A percentile compares a stretch with the other conserved stretches of the same genome.
Evolutionary conservation across 2,113 vertebrate species (phyloP).

Genomic region (Nothoprocta perdicaria): DNA sequence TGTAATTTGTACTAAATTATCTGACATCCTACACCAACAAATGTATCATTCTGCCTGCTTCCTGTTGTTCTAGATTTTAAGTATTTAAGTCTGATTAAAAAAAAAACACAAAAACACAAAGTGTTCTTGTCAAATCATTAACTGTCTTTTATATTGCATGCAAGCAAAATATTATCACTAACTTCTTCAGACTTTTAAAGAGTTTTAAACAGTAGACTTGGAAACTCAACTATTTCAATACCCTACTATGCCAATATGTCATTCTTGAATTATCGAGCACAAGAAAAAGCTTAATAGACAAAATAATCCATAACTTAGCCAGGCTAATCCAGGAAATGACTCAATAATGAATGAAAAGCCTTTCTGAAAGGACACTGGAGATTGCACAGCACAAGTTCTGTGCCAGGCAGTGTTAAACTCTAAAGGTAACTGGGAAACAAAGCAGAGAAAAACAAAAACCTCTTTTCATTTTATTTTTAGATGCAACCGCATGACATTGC

Average conservation of each 20-base stretch:
- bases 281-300: constrained; percentile 63
- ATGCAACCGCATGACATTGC: neutral
- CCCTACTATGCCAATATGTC: constrained; percentile 15
- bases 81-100: constrained; percentile 55
- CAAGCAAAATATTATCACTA: constrained; percentile 7
- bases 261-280: constrained; percentile 33
- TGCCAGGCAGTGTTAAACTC: constrained; percentile 40
- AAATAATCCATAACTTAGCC: constrained; percentile 64
- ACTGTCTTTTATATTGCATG: neutral
- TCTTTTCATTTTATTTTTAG: constrained; percentile 64
- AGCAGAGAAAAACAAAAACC: constrained; percentile 40
- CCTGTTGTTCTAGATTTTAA: constrained; percentile 71
- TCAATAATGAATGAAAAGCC: constrained; percentile 60
- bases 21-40: constrained; percentile 73
- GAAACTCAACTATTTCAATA: constrained; percentile 8
- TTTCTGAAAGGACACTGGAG: constrained; percentile 62
- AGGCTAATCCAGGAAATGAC: constrained; percentile 67
- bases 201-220: neutral
- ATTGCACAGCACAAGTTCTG: constrained; percentile 30
- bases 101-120: neutral
- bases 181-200: constrained; percentile 1
- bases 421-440: constrained; percentile 40
- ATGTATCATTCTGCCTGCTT: constrained; percentile 73
- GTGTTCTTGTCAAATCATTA: constrained; percentile 11
- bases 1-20: constrained; percentile 75